phyloP scores from a whole-genome alignment of 2,113 vertebrate species.

The Corydoras maculifer region DNA sequence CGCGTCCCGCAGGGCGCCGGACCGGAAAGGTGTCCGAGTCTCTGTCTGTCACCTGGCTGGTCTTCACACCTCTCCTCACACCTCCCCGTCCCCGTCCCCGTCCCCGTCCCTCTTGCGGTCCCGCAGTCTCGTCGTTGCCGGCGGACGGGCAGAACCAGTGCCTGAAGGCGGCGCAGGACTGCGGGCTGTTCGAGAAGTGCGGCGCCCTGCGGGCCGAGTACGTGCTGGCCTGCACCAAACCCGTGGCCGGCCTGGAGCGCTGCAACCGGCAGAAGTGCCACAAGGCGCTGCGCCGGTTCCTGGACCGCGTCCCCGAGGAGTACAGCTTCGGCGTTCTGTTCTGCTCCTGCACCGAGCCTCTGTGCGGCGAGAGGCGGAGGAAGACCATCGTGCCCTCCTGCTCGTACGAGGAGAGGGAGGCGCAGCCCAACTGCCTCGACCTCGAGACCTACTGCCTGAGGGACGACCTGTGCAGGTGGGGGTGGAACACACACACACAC shows the following conservation, averaged over 20 bases:
- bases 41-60: constrained; percentile 13
- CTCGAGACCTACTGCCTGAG: constrained; percentile 73
- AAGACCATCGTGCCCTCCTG: constrained; percentile 92
- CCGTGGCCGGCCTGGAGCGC: constrained; percentile 44
- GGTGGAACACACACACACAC: background rate
- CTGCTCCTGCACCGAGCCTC: constrained; percentile 79
- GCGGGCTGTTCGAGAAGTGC: constrained; percentile 82
- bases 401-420: constrained; percentile 72
- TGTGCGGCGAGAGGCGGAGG: constrained; percentile 83
- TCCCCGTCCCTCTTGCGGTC: background rate
- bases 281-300: constrained; percentile 75
- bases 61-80: constrained; percentile 6
- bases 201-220: constrained; percentile 81
- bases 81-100: background rate
- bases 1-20: background rate
- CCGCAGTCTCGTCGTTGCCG: constrained; percentile 53
- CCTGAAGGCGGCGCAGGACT: constrained; percentile 80
- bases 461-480: constrained; percentile 85
- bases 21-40: background rate
- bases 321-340: constrained; percentile 83
- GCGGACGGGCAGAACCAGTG: constrained; percentile 77
- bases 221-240: constrained; percentile 76
- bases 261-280: constrained; percentile 84
- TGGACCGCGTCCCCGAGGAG: constrained; percentile 79
- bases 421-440: constrained; percentile 78